These are phyloP conservation scores for Myotis findleyi DNA, from an alignment of 2,797 vertebrate genomes.

Conservation along the genomic window DNA sequence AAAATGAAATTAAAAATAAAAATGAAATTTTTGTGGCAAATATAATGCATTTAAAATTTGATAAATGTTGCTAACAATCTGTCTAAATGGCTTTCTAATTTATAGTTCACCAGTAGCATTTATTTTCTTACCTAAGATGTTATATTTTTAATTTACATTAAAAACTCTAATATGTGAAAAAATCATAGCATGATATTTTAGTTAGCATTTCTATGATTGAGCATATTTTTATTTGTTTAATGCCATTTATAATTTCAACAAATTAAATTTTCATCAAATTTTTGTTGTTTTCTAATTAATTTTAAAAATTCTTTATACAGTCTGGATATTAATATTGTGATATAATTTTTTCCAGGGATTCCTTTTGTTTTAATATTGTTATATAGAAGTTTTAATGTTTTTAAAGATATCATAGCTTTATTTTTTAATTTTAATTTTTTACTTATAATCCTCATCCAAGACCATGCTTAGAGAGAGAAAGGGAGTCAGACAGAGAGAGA, in stretches of 20 bases:
- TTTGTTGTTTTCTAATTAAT: slow-evolving; percentile 37
- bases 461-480: too few species aligned
- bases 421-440: too few species aligned
- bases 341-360: neutral
- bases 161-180: slow-evolving; percentile 22
- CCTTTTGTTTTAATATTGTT: neutral
- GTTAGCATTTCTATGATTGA: neutral
- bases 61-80: neutral
- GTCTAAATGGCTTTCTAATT: neutral
- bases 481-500: too few species aligned
- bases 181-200: neutral
- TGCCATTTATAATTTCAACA: neutral
- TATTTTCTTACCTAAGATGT: neutral
- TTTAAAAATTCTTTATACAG: slow-evolving; percentile 5
- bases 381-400: neutral
- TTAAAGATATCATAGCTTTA: too few species aligned
- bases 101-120: neutral
- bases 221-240: slow-evolving; percentile 3
- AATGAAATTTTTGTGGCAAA: neutral
- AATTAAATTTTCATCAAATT: neutral
- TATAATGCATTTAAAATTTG: neutral
- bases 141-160: neutral
- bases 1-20: neutral
- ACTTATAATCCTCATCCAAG: too few species aligned
- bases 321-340: neutral